phyloP scores from a whole-genome alignment of 2,797 vertebrate genomes.

The Meda fulgida region DNA sequence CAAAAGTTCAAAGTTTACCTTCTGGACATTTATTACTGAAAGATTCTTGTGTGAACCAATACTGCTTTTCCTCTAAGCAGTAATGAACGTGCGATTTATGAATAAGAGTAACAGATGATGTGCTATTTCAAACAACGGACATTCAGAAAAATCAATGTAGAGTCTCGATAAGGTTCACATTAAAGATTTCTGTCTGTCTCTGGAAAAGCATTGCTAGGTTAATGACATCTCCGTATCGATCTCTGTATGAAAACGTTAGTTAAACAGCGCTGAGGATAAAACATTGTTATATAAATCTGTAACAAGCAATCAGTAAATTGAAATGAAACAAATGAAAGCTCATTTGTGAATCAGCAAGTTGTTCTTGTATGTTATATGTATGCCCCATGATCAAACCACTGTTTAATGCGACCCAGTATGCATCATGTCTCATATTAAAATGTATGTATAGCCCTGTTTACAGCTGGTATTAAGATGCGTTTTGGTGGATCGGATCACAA shows the following conservation, averaged over 20 bases:
- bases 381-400: too few species aligned
- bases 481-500: too few species aligned
- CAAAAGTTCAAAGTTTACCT: background rate
- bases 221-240: conserved; percentile 23
- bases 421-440: too few species aligned
- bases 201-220: background rate
- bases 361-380: too few species aligned
- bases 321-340: background rate
- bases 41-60: background rate
- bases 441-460: too few species aligned
- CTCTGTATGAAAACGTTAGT: conserved; percentile 13
- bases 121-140: background rate
- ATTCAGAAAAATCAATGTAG: conserved; percentile 41
- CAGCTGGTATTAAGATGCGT: too few species aligned
- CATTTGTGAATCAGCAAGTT: background rate
- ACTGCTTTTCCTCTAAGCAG: background rate
- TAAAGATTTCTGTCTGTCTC: conserved; percentile 33
- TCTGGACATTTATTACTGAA: background rate
- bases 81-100: background rate
- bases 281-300: background rate
- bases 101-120: conserved; percentile 1
- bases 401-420: too few species aligned
- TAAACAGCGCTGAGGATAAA: conserved; percentile 21
- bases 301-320: background rate
- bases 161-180: conserved; percentile 15